Evolutionary conservation across 37 sponge, comb jelly and placozoan species (phyloP), one percentile per base, ranked within the genome.

Genomic region (Cladorhizidae sp.): DNA sequence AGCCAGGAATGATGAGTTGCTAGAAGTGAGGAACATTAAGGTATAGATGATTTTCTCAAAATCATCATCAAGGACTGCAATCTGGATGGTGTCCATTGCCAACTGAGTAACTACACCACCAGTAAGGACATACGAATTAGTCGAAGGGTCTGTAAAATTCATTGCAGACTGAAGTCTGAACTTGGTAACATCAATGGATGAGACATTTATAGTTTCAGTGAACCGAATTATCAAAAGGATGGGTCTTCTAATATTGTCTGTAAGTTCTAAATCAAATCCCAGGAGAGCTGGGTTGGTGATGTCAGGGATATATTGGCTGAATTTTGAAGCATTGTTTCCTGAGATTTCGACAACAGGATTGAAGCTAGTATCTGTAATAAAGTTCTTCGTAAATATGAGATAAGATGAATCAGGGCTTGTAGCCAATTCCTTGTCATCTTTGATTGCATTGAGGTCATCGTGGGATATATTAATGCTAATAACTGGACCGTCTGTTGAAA

Each of bases 201-300:
- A 31, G 28, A 90, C 72, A 38, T 88, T 54, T 70, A 94, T 78
- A 37, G 92, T 91, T 68, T 94, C 95, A 26, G 86, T 82, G 77
- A 91, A 94, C 68, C 78, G 86, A 26, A 94, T 63, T 8, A 7
- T 69, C 20, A 94, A 76, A 40, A 90, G 81, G 28, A 94, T 55
- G 45, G 95, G 95, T 54, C 88, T 59, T 26, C 76, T 80, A 7
- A 82, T 75, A 18, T 81, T 90, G 61, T 86, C 87, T 31, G 92
- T 85, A 86, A 96, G 91, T 3, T 40, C 40, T 1, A 93, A 78
- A 33, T 96, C 88, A 75, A 96, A 96, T 31, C 75, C 86, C 36
- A 80, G 49, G 54, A 96, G 64, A 35, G 51, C 54, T 58, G 97
- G 97, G 1, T 56, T 49, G 8, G 91, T 91, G 14, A 28, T 33